Evolutionary conservation across 2,113 vertebrate species (phyloP).

Genomic region (Myxocyprinus asiaticus): DNA sequence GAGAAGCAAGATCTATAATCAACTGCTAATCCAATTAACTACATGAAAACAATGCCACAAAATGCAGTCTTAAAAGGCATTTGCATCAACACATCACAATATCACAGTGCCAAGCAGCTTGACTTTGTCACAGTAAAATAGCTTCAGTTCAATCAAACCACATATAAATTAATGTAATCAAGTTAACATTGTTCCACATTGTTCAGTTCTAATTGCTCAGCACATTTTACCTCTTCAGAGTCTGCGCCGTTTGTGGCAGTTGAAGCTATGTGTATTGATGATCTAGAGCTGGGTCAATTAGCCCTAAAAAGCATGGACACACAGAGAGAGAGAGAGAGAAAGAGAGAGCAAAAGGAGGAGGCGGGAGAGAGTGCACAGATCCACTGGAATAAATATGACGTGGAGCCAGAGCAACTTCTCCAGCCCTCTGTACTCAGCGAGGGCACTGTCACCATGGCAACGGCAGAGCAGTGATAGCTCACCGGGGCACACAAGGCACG

Average conservation of each 20-base stretch:
- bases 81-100: not conserved
- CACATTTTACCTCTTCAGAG: slow-evolving; percentile 40
- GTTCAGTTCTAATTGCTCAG: slow-evolving; percentile 37
- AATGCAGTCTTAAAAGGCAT: not conserved
- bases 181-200: slow-evolving; percentile 29
- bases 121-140: too few species aligned
- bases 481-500: slow-evolving; percentile 67
- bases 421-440: slow-evolving; percentile 73
- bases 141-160: slow-evolving; percentile 9
- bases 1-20: slow-evolving; percentile 23
- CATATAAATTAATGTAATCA: slow-evolving; percentile 30
- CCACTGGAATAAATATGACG: slow-evolving; percentile 82
- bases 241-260: slow-evolving; percentile 46
- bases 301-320: slow-evolving; percentile 60
- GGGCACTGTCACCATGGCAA: slow-evolving; percentile 82
- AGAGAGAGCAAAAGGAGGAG: slow-evolving; percentile 52
- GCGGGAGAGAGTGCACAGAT: slow-evolving; percentile 65
- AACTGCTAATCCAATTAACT: slow-evolving; percentile 23
- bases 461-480: slow-evolving; percentile 74
- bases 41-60: not conserved
- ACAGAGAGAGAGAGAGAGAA: slow-evolving; percentile 41
- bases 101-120: slow-evolving; percentile 13
- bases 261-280: slow-evolving; percentile 36
- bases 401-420: slow-evolving; percentile 79
- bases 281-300: slow-evolving; percentile 56